Percentiles rank a stretch among this genome's conserved stretches.
These are phyloP conservation scores for Cecidostiba fungosa DNA, from an alignment of 2,888 invertebrate genomes.

Conservation along the genomic window DNA sequence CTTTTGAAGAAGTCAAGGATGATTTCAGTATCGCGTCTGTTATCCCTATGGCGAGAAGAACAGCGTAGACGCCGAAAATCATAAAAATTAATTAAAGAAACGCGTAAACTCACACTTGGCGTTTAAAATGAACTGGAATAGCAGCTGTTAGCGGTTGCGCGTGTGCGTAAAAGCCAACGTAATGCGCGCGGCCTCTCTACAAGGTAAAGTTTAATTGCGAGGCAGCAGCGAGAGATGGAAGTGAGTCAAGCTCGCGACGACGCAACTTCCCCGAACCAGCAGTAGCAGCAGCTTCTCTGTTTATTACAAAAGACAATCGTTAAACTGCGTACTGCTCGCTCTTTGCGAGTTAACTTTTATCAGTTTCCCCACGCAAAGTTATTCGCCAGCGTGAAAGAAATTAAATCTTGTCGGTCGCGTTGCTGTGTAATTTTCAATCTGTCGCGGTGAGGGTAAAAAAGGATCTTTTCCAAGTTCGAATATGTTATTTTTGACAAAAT, in stretches of 20 bases:
- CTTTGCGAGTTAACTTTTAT: constrained; percentile 51
- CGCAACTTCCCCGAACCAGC: neutral
- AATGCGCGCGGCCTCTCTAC: constrained; percentile 43
- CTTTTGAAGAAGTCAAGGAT: neutral
- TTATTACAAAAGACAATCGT: constrained; percentile 62
- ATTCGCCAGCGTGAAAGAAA: constrained; percentile 6
- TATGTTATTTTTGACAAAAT: too few species aligned
- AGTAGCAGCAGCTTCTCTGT: constrained; percentile 38
- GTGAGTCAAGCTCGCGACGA: constrained; percentile 31
- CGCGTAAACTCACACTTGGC: constrained; percentile 27
- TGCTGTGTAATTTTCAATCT: constrained; percentile 24
- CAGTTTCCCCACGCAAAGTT: constrained; percentile 33
- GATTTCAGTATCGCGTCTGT: too few species aligned
- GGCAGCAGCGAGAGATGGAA: constrained; percentile 39
- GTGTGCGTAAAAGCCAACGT: constrained; percentile 51
- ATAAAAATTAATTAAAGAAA: constrained; percentile 50
- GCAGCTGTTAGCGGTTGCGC: constrained; percentile 7
- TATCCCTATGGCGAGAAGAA: too few species aligned
- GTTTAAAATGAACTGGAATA: constrained; percentile 33
- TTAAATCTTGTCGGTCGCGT: constrained; percentile 28
- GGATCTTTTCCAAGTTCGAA: too few species aligned
- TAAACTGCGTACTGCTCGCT: constrained; percentile 46
- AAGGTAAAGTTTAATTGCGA: constrained; percentile 63
- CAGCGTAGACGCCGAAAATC: neutral
- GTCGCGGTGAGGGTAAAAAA: too few species aligned